Base-by-base conservation (phyloP, 2,888 invertebrate genomes). In the Harpalus rufipes region DNA sequence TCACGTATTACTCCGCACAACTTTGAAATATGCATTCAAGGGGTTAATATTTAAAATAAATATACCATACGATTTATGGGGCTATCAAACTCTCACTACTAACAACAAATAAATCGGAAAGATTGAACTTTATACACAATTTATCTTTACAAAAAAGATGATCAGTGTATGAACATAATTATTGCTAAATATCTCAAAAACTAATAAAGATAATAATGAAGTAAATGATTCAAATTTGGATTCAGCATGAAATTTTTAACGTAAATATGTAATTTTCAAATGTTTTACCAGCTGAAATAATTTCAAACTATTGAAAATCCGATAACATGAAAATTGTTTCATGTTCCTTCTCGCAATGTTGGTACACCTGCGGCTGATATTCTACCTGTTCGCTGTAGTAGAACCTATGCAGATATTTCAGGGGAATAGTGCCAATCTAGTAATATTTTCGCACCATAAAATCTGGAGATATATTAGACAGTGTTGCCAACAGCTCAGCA, bases 361-460 rank as follows among this genome's bases (percentile, higher is more conserved):
- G 32, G 32, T 32, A 32, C 6, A 5, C 32, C 44, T 44, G 44
- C 58, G 58, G n/a, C 58, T 59, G 59, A 12, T 10, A 51, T 51
- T 51, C 68, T 68, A 68, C 68, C 68, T 68, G 68, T 68, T 68
- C 68, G 21, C 12, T 63, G 68, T 68, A 68, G 44, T 51, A 51
- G 44, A 51, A 51, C 44, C 44, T 51, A 51, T 68, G 68, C 68
- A 68, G 32, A 68, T 74, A 74, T 51, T 44, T 74, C 58, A 78
- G 25, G n/a, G n/a, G 39, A 39, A 78, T 58, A 78, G 56, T 78
- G 78, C 78, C 78, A 78, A 78, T 78, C 78, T 78, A 78, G 58
- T 78, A 25, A 78, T 78, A 78, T 78, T 78, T 78, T 56, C 58
- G 58, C 78, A 10, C 78, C 78, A 78, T 78, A 78, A 78, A 78